A percentile compares a stretch with the other conserved stretches of the same genome.
Evolutionary conservation across 2,888 invertebrate genomes (phyloP).

Genomic region (Axea sp.): DNA sequence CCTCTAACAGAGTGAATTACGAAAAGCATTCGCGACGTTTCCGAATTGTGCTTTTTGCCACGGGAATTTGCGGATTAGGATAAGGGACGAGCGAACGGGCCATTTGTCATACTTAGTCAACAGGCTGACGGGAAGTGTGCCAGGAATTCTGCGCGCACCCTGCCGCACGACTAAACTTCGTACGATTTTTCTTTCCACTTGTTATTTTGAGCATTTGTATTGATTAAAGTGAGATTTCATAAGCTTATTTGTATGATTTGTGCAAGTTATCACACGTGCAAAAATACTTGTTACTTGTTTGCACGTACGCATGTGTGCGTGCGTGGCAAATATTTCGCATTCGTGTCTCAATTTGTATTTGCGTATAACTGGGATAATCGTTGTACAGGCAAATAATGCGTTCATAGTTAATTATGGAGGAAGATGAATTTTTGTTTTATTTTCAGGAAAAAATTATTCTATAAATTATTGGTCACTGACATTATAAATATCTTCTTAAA

Average conservation of each 20-base stretch:
- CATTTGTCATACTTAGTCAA: conserved; percentile 58
- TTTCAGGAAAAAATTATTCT: no score
- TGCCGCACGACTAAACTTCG: conserved; percentile 7
- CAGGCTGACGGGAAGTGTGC: conserved; percentile 43
- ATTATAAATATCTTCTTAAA: no score
- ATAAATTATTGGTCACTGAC: no score
- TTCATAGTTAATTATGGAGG: no score
- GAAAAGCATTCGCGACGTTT: conserved; percentile 58
- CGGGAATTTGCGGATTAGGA: conserved; percentile 51
- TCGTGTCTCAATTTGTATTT: no score
- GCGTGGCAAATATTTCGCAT: no score
- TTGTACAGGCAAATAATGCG: no score
- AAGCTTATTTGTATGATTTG: conserved; percentile 15
- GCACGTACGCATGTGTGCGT: no score
- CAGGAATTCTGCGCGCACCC: conserved; percentile 13
- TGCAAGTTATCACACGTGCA: no score
- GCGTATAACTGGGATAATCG: no score
- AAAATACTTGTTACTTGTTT: no score
- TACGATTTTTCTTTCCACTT: conserved; percentile 17
- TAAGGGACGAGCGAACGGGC: conserved; percentile 37
- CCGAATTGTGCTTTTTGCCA: conserved; percentile 54
- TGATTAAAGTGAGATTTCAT: conserved; percentile 23
- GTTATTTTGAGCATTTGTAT: conserved; percentile 26
- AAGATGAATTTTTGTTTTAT: no score
- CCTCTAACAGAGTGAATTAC: conserved; percentile 62